These are phyloP conservation scores for Aselliscus stoliczkanus DNA, from an alignment of 2,797 vertebrate genomes.

Conservation along the genomic window DNA sequence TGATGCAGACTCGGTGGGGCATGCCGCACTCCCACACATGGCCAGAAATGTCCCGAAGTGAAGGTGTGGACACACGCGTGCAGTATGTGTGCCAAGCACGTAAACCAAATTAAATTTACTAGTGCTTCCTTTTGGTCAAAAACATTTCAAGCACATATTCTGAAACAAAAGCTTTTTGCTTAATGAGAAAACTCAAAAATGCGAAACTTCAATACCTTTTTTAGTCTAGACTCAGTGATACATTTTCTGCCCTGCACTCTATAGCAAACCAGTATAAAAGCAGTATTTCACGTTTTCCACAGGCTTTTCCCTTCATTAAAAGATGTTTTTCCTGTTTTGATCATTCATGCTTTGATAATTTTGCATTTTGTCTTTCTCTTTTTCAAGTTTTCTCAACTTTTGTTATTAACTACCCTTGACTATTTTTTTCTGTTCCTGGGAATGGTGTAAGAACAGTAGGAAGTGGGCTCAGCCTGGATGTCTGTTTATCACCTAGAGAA, in stretches of 20 bases:
- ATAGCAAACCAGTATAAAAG: not conserved
- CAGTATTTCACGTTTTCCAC: not conserved
- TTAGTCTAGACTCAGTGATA: not conserved
- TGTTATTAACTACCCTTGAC: not conserved
- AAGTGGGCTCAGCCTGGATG: not conserved
- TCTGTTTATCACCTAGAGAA: not conserved
- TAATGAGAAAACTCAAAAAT: not conserved
- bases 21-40: not conserved
- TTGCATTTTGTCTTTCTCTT: not conserved
- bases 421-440: not conserved
- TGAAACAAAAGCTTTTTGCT: not conserved
- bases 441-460: not conserved
- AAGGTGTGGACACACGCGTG: not conserved
- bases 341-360: not conserved
- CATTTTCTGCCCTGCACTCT: not conserved
- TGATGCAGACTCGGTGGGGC: not conserved
- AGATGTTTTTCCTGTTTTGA: not conserved
- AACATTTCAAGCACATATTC: not conserved
- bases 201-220: not conserved
- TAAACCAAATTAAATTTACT: not conserved
- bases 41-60: not conserved
- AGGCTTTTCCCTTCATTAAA: not conserved
- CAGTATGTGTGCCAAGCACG: not conserved
- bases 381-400: not conserved
- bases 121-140: not conserved